Base-by-base conservation (phyloP, 2,888 invertebrate species). In the Sinodicranocentrus sp. region DNA sequence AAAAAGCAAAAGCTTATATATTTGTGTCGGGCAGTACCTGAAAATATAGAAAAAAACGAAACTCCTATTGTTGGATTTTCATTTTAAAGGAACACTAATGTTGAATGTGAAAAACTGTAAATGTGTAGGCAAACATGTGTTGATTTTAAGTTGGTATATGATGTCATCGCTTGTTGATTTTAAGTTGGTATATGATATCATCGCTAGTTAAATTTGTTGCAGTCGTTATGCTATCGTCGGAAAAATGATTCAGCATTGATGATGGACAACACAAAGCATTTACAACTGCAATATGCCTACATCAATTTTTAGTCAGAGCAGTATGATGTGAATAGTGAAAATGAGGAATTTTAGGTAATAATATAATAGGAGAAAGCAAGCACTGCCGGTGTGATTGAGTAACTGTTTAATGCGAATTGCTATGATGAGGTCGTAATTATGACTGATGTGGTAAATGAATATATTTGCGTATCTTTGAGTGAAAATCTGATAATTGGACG, bases 11-110 rank as follows among this genome's bases (percentile, higher is more conserved):
- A 80, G 80, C 80, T 80, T 78, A 61, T 70, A 68, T 54, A 63
- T 59, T 70, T 76, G 72, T 77, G 83, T 77, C 83, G 77, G 83
- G 83, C 83, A 83, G 83, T 83, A 83, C 83, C 83, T 83, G 83
- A 83, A n/a, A n/a, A 63, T 83, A 83, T 19, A 70, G 68, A 68
- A 79, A 43, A 59, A 23, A 61, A 33, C 25, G 71, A 71, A 68
- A 82, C 52, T 76, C 73, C 52, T 76, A 57, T 21, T 79, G 26
- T 82, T 76, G 75, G 75, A 82, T 61, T 33, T 70, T 78, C 28
- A 33, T 52, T 70, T 57, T 28, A 57, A 54, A 63, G 48, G 48
- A 26, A 67, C 19, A 67, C 13, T 43, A 54, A n/a, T n/a, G n/a
- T n/a, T n/a, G n/a, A 63, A 26, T 65, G 19, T 54, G 54, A 23